These are phyloP conservation scores for Coregonus ussuriensis DNA, from an alignment of 2,797 vertebrate species.

Conservation along the genomic window DNA sequence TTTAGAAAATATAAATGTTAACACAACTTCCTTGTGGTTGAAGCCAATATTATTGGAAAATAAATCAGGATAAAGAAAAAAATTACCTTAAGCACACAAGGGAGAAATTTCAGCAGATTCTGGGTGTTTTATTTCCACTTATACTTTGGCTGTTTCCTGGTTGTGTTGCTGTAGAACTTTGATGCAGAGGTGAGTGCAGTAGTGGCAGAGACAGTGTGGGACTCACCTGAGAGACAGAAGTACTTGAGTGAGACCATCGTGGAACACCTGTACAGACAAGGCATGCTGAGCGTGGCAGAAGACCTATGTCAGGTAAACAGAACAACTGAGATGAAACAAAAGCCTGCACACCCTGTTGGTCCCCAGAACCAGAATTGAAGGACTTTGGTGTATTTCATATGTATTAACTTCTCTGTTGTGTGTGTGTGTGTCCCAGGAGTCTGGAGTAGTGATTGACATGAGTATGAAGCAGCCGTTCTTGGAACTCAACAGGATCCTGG, in stretches of 20 bases:
- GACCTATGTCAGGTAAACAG: slow-evolving; percentile 81
- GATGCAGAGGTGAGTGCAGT: slow-evolving; percentile 90
- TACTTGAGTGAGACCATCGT: slow-evolving; percentile 87
- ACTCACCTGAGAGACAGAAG: slow-evolving; percentile 86
- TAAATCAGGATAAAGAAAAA: too few relatives aligned
- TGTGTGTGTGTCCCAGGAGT: slow-evolving; percentile 69
- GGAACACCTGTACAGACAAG: slow-evolving; percentile 89
- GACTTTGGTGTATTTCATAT: too few relatives aligned
- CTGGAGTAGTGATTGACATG: slow-evolving; percentile 87
- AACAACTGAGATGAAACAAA: too few relatives aligned
- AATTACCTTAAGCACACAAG: too few relatives aligned
- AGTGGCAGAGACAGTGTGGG: slow-evolving; percentile 88
- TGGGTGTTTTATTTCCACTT: not conserved
- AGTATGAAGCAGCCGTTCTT: slow-evolving; percentile 91
- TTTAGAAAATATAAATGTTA: too few relatives aligned
- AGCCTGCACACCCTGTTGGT: too few relatives aligned
- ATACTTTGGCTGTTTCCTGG: not conserved
- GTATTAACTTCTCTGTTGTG: not conserved
- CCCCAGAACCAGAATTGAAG: too few relatives aligned
- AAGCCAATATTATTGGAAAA: too few relatives aligned
- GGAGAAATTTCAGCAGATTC: not conserved
- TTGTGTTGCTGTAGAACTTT: slow-evolving; percentile 79
- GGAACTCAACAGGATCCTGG: slow-evolving; percentile 88
- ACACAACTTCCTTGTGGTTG: not conserved
- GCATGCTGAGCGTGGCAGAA: slow-evolving; percentile 89